Conservation (phyloP, 2,797 vertebrate species). For the Neostethus bicornis region DNA sequence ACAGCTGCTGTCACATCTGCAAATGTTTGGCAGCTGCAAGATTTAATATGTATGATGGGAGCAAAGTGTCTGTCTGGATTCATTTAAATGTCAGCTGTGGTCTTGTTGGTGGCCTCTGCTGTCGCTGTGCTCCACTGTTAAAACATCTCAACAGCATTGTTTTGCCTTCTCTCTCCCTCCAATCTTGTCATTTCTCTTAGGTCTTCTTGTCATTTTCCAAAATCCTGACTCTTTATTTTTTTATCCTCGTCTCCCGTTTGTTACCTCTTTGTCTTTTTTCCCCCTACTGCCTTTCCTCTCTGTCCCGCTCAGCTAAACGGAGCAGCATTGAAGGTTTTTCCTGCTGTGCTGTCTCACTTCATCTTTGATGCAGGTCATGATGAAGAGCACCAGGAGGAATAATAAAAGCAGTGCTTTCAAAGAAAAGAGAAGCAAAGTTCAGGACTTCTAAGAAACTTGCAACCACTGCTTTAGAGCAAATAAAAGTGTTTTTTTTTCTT, state of each 20-base stretch:
- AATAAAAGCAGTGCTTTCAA: constrained; percentile 28
- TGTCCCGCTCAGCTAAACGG: constrained; percentile 25
- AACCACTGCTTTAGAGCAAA: constrained; percentile 25
- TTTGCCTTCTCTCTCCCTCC: constrained; percentile 23
- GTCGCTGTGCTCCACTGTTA: neutral
- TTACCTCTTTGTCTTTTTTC: constrained; percentile 6
- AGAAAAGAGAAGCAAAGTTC: constrained; percentile 6
- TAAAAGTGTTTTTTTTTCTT: constrained; percentile 14
- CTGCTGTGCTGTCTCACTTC: constrained; percentile 53
- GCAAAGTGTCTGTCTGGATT: constrained; percentile 49
- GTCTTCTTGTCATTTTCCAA: constrained; percentile 19
- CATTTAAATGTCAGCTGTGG: constrained; percentile 60
- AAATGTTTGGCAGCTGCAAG: constrained; percentile 55
- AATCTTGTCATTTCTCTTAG: constrained; percentile 17
- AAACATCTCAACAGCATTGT: no score
- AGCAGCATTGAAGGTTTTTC: constrained; percentile 46
- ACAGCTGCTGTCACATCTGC: constrained; percentile 70
- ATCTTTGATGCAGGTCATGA: constrained; percentile 57
- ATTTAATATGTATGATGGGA: constrained; percentile 59
- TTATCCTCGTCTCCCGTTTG: constrained; percentile 18
- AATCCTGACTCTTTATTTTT: constrained; percentile 27
- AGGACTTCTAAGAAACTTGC: constrained; percentile 39
- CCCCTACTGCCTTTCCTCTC: neutral
- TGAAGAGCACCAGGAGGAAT: constrained; percentile 44
- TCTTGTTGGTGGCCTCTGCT: constrained; percentile 39